Base-by-base conservation (phyloP, 2,888 invertebrate species). In the Spialia ferax region DNA sequence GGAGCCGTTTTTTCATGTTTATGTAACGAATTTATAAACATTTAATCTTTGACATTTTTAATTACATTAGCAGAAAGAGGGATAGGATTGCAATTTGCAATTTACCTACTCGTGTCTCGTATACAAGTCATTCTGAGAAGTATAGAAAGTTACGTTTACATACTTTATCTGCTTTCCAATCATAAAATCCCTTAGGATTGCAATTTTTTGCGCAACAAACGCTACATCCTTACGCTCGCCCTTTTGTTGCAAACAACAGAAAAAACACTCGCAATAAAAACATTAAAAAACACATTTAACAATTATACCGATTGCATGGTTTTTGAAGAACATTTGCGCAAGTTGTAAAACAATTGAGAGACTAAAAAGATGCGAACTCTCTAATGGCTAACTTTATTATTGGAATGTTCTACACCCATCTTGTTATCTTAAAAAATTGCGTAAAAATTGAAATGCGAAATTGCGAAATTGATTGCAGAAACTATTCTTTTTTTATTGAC, bases 221-320 rank as follows among this genome's bases (percentile, higher is more conserved):
- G 11, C 38, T 59, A 64, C 48, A 22, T 56, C 48, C n/a, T n/a
- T n/a, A n/a, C n/a, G n/a, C n/a, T 55, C 52, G 15, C 29, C 22
- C 52, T 61, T 71, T 73, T 60, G 70, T 62, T 71, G 70, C 71
- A 72, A 70, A 71, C 72, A 78, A 71, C 75, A 77, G n/a, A 29
- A 23, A n/a, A 78, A 76, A 74, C 63, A 60, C n/a, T 55, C 10
- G 63, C 74, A 74, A 74, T 78, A 79, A 80, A 77, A 74, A 71
- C 71, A 73, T 77, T 64, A 71, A 74, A 73, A 72, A 72, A 68
- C 26, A 54, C 32, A 59, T 50, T 63, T 52, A 65, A 57, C 42
- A 48, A 35, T 5, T 8, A 15, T n/a, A 45, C n/a, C 13, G 18
- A 26, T 26, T 15, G 13, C 15, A 50, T 22, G 52, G n/a, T 13